These are phyloP conservation scores for Drosophila nr. perissopoda DNA, from an alignment of 2,888 invertebrate genomes.

Conservation along the genomic window DNA sequence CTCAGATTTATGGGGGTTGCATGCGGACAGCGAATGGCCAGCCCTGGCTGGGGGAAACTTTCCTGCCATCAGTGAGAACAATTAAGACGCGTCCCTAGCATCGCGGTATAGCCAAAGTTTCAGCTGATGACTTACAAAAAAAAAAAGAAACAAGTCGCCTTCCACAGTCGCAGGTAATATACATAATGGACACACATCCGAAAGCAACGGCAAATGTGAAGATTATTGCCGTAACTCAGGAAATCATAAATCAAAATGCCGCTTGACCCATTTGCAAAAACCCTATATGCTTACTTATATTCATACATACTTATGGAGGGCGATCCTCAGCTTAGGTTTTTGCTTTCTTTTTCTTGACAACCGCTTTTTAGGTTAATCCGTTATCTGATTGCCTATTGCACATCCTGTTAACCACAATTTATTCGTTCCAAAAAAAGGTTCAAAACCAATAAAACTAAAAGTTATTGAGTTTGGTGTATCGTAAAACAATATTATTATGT, in stretches of 20 bases:
- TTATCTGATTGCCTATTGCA: constrained; percentile 41
- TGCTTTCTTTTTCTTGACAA: constrained; percentile 27
- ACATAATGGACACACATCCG: constrained; percentile 14
- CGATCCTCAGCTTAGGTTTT: constrained; percentile 26
- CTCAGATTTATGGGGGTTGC: constrained; percentile 26
- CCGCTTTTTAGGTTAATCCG: constrained; percentile 35
- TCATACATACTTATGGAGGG: constrained; percentile 1
- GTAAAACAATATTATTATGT: constrained; percentile 6
- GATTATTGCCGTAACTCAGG: constrained; percentile 39
- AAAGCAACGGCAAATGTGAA: constrained; percentile 11
- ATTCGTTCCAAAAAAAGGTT: background rate
- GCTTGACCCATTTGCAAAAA: constrained; percentile 49
- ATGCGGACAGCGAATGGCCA: constrained; percentile 1
- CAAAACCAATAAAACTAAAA: constrained; percentile 1
- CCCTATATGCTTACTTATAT: constrained; percentile 9
- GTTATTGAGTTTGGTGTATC: constrained; percentile 3
- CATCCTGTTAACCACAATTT: constrained; percentile 29
- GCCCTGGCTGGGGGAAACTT: constrained; percentile 24
- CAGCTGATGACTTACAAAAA: constrained; percentile 1
- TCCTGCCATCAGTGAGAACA: constrained; percentile 14
- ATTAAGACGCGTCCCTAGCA: constrained; percentile 32
- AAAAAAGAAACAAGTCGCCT: constrained; percentile 21
- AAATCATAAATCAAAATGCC: constrained; percentile 54
- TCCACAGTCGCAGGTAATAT: constrained; percentile 16
- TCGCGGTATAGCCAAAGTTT: constrained; percentile 14